These are phyloP conservation scores for Micrastur ruficollis DNA, from an alignment of 2,797 vertebrate genomes.

Conservation along the genomic window DNA sequence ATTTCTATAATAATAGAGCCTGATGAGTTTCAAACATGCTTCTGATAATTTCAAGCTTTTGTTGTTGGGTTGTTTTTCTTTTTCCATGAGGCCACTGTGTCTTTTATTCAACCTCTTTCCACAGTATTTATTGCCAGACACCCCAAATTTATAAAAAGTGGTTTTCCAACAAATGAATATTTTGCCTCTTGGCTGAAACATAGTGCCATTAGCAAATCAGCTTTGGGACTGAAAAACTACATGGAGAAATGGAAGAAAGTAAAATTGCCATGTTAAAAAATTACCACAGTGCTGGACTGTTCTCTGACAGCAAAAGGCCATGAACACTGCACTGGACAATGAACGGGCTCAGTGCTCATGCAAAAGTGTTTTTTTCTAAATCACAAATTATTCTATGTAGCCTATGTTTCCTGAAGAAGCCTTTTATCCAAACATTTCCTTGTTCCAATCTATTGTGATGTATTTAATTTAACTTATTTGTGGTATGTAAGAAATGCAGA, in stretches of 20 bases:
- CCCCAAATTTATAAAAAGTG: not conserved
- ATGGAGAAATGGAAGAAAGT: not conserved
- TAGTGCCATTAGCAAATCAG: not conserved
- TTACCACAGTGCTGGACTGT: not conserved
- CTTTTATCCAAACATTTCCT: not conserved
- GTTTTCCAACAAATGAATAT: not conserved
- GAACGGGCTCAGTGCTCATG: not conserved
- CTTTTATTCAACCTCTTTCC: not conserved
- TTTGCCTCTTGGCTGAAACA: not conserved
- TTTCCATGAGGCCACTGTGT: not conserved
- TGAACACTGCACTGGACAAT: not conserved
- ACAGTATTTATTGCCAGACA: not conserved
- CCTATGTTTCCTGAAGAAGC: not conserved
- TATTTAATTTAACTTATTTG: not conserved
- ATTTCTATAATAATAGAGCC: not conserved
- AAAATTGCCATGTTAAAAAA: not conserved
- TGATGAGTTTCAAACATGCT: not conserved
- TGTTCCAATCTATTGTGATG: not conserved
- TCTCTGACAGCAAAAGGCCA: not conserved
- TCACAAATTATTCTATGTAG: not conserved
- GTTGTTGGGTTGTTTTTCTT: rapidly evolving
- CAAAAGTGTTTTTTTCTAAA: not conserved
- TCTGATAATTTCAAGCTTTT: not conserved
- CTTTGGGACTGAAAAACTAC: not conserved
- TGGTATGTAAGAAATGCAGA: not conserved